Percentiles rank a stretch among this genome's conserved stretches.
Conservation (phyloP, 2,888 invertebrate species). For the Microctonus hyperodae region DNA sequence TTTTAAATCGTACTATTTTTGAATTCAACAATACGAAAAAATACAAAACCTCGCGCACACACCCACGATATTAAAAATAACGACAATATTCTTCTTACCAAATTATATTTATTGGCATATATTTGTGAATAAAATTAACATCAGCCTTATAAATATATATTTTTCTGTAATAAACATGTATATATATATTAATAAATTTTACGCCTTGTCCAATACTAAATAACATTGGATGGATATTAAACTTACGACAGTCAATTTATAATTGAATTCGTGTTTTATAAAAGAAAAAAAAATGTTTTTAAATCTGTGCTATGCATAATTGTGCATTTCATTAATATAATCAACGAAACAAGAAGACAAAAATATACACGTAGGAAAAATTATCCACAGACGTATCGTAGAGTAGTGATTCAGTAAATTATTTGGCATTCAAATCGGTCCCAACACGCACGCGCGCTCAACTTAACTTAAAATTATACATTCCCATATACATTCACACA, state of each 20-base stretch:
- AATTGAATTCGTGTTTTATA: background rate
- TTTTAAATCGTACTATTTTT: background rate
- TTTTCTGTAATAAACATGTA: background rate
- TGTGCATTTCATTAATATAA: constrained; percentile 1
- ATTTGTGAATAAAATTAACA: background rate
- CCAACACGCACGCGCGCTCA: background rate
- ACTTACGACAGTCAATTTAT: background rate
- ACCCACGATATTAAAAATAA: background rate
- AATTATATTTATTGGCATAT: background rate
- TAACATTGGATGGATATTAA: background rate
- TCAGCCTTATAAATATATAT: background rate
- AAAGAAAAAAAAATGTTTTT: background rate
- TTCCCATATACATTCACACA: background rate
- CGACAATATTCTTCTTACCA: background rate
- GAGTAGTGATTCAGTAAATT: background rate
- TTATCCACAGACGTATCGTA: background rate
- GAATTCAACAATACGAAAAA: background rate
- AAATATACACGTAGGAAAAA: background rate
- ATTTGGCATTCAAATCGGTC: background rate
- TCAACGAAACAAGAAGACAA: background rate
- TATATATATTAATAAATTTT: background rate
- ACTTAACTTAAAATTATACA: background rate
- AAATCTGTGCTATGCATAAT: background rate
- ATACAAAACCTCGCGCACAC: background rate
- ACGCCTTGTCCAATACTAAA: background rate